phyloP scores from a whole-genome alignment of 1,140 invertebrate genomes.

The Chionoecetes opilio region DNA sequence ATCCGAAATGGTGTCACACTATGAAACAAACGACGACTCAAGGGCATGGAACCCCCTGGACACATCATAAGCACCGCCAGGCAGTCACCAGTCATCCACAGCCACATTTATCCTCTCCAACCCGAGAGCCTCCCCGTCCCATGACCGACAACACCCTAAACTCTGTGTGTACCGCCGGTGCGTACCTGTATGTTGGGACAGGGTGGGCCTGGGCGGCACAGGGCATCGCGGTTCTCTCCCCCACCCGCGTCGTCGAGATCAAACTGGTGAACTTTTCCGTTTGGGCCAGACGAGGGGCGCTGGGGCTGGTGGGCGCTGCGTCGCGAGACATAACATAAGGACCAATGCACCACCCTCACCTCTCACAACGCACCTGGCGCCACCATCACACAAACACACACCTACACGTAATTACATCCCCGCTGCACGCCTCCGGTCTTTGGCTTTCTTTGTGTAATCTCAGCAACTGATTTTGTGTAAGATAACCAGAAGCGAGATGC shows the following conservation, averaged over 20 bases:
- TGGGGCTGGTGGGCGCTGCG: constrained; percentile 57
- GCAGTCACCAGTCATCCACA: not conserved
- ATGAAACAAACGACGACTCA: not conserved
- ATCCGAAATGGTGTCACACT: not conserved
- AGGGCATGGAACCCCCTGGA: not conserved
- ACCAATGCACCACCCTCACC: no score
- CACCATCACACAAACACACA: not conserved
- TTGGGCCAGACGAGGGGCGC: constrained; percentile 54
- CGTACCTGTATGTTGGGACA: constrained; percentile 88
- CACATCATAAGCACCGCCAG: not conserved
- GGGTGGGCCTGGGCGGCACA: constrained; percentile 89
- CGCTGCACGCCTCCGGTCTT: not conserved
- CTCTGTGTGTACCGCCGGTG: not conserved
- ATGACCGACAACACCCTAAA: not conserved
- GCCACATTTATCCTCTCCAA: not conserved
- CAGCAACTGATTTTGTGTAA: not conserved
- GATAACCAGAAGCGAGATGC: not conserved
- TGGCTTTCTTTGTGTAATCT: not conserved
- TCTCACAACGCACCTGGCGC: not conserved
- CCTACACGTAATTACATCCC: not conserved
- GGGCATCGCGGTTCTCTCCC: constrained; percentile 84
- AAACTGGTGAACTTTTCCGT: constrained; percentile 58
- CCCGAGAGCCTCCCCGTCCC: not conserved
- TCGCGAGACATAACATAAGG: not conserved
- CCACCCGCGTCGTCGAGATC: constrained; percentile 46